Evolutionary conservation across 2,888 invertebrate genomes (phyloP).

Genomic region (Hylaea fasciaria): DNA sequence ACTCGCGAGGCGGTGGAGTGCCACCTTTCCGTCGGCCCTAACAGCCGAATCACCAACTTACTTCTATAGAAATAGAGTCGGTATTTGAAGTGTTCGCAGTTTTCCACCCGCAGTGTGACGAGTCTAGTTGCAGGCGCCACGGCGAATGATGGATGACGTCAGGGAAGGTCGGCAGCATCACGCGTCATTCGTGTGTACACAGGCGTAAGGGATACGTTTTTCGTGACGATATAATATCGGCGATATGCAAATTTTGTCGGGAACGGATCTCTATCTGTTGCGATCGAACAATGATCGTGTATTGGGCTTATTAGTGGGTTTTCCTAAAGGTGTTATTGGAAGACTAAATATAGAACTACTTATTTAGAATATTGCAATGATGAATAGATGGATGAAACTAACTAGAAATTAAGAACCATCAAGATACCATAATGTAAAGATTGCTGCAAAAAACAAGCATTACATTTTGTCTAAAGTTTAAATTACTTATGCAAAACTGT

Average conservation of each 20-base stretch:
- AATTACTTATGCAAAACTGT: slow-evolving; percentile 15
- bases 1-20: slow-evolving; percentile 76
- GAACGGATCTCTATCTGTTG: slow-evolving; percentile 66
- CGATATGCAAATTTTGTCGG: slow-evolving; percentile 82
- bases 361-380: too few relatives aligned
- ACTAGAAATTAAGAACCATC: too few relatives aligned
- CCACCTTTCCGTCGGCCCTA: slow-evolving; percentile 62
- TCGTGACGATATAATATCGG: slow-evolving; percentile 85
- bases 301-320: slow-evolving; percentile 46
- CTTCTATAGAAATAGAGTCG: slow-evolving; percentile 39
- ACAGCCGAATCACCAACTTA: slow-evolving; percentile 48
- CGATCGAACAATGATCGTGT: slow-evolving; percentile 48
- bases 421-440: too few relatives aligned
- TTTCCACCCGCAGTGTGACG: slow-evolving; percentile 72
- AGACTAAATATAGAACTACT: too few relatives aligned
- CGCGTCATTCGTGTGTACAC: slow-evolving; percentile 85
- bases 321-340: too few relatives aligned
- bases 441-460: neutral
- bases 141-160: slow-evolving; percentile 85
- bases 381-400: too few relatives aligned
- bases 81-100: slow-evolving; percentile 36
- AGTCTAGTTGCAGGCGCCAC: slow-evolving; percentile 85
- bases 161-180: slow-evolving; percentile 84
- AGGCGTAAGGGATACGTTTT: slow-evolving; percentile 85
- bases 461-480: neutral